These are phyloP conservation scores for Halocaridina rubra DNA, from an alignment of 2,888 invertebrate genomes.

Conservation along the genomic window DNA sequence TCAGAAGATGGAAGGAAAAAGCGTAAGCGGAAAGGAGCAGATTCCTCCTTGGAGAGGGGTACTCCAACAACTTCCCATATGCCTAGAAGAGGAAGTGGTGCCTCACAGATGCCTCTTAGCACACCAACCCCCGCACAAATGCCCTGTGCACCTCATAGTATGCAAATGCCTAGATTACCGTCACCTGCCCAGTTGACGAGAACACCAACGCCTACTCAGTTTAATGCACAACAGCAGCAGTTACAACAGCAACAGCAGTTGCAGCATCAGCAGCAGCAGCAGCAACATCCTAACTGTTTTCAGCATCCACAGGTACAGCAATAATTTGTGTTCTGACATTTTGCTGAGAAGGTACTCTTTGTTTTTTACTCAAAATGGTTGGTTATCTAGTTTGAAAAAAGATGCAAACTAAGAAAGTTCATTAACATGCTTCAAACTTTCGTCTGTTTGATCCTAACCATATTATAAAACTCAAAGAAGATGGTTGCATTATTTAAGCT, in stretches of 20 bases:
- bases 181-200: slow-evolving; percentile 43
- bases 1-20: slow-evolving; percentile 58
- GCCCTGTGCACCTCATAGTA: slow-evolving; percentile 25
- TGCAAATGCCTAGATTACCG: slow-evolving; percentile 37
- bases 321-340: no score
- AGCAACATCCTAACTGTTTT: slow-evolving; percentile 66
- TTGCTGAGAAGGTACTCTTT: no score
- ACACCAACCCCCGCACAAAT: slow-evolving; percentile 30
- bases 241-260: slow-evolving; percentile 67
- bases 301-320: slow-evolving; percentile 61
- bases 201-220: slow-evolving; percentile 60
- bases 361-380: no score
- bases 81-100: slow-evolving; percentile 12
- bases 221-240: slow-evolving; percentile 67
- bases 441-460: no score
- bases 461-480: no score
- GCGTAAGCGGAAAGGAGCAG: slow-evolving; percentile 46
- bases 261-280: slow-evolving; percentile 66
- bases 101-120: slow-evolving; percentile 34
- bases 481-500: no score
- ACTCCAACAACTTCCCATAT: slow-evolving; percentile 15
- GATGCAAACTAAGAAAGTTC: no score
- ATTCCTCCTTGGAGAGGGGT: slow-evolving; percentile 22
- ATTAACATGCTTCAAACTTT: no score
- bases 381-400: no score